Base-by-base conservation (phyloP, 2,797 vertebrate genomes). In the Lerista edwardsae region DNA sequence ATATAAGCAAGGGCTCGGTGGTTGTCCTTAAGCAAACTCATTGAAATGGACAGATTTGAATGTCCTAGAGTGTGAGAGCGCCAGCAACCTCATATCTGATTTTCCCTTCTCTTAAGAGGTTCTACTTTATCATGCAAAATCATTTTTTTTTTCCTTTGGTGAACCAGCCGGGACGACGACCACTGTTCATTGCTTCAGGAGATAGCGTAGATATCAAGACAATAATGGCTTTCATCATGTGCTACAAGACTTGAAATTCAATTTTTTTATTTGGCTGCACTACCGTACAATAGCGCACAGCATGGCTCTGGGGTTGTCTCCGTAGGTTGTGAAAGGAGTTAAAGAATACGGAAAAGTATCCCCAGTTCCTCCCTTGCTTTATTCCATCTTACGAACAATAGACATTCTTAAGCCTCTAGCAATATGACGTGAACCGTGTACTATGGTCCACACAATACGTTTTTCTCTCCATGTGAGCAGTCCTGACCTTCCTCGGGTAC, bases 201-300 rank as follows among this genome's bases (percentile, higher is more conserved):
- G 67, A 0, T 75, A 88, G 85, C 91, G 78, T 79, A 92, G 86
- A 91, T 92, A 91, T 88, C 88, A 92, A 85, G 86, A 88, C 21
- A 76, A 75, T 85, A 89, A 88, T 89, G 84, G 31, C 77, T 92
- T 93, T 93, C 79, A 87, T 91, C 88, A 85, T 84, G 31, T 76
- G 88, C 84, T 90, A 80, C 71, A 90, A 81, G 80, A 92, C 89
- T 90, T 91, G 76, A 90, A 90, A 93, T 94, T 91, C 89, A 90
- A 78, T 91, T 92, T 91, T 92, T 94, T 92, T 92, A 92, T 94
- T 94, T 93, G 82, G 90, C 82, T 89, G 81, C 64, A 79, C 75
- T 87, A 79, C 1, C 75, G 81, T 78, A 88, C 72, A 90, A 80
- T 92, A 84, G 51, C 59, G 86, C 89, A 81, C 44, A 47, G 11